Conservation (phyloP, 2,888 invertebrate genomes). For the Ophion obscuratus region DNA sequence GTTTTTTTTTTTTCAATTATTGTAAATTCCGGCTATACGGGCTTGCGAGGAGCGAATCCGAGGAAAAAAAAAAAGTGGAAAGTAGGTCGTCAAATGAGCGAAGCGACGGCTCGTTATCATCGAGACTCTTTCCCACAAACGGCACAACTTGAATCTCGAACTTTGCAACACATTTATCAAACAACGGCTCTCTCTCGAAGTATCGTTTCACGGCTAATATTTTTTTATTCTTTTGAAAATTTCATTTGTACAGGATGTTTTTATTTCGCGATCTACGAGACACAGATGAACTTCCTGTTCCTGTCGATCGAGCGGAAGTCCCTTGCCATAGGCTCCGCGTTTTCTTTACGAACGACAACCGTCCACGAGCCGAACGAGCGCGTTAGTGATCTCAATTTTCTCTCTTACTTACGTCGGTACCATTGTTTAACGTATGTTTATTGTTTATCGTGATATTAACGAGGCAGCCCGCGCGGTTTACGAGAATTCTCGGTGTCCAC, state of each 20-base stretch:
- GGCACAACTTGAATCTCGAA: not conserved
- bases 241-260: constrained; percentile 82
- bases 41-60: constrained; percentile 1
- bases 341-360: constrained; percentile 72
- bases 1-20: not conserved
- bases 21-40: not conserved
- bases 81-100: constrained; percentile 46
- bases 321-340: constrained; percentile 82
- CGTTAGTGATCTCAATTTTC: constrained; percentile 36
- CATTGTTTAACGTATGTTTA: constrained; percentile 75
- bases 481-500: constrained; percentile 72
- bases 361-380: constrained; percentile 67
- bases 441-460: constrained; percentile 70
- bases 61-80: constrained; percentile 18
- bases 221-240: constrained; percentile 73
- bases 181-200: not conserved
- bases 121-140: constrained; percentile 2
- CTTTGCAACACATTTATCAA: not conserved
- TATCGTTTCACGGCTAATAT: constrained; percentile 1
- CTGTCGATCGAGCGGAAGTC: constrained; percentile 83
- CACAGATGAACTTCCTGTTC: constrained; percentile 83
- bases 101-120: constrained; percentile 15
- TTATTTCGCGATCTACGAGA: constrained; percentile 79
- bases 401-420: constrained; percentile 77
- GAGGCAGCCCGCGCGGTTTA: constrained; percentile 69